Conservation (phyloP, 2,797 vertebrate genomes). For the Neosalanx taihuensis region DNA sequence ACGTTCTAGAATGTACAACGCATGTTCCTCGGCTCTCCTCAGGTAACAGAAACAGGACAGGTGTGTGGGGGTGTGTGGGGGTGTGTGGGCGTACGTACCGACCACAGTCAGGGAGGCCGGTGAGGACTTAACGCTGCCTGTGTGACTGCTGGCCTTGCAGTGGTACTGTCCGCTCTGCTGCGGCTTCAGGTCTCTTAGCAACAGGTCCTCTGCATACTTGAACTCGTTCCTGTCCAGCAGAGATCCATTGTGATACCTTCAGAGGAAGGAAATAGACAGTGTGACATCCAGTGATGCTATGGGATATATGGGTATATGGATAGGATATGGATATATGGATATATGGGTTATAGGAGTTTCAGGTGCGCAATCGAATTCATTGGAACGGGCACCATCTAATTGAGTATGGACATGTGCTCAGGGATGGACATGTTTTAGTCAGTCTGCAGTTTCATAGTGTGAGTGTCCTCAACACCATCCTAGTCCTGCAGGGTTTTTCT, state of each 20-base stretch:
- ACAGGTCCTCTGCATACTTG: constrained; percentile 77
- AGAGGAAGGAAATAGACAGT: constrained; percentile 7
- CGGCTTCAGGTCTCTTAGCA: constrained; percentile 69
- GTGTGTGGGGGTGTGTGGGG: neutral
- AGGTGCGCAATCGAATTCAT: no score
- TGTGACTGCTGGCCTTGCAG: constrained; percentile 86
- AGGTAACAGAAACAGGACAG: neutral
- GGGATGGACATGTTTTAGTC: no score
- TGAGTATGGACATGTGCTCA: no score
- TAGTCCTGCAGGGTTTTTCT: neutral
- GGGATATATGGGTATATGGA: no score
- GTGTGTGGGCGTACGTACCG: constrained; percentile 68
- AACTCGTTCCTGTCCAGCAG: constrained; percentile 76
- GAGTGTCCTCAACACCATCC: neutral
- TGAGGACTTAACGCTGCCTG: constrained; percentile 82
- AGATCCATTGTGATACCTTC: constrained; percentile 94
- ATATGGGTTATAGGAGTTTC: no score
- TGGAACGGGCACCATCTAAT: no score
- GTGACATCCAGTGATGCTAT: no score
- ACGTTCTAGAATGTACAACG: neutral
- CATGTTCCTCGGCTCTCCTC: neutral
- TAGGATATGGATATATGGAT: no score
- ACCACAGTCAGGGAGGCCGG: constrained; percentile 78
- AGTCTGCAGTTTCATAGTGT: neutral
- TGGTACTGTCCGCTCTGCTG: constrained; percentile 84